Conservation (phyloP, 37 sponge, comb jelly and placozoan species). For the Ianthella basta region DNA sequence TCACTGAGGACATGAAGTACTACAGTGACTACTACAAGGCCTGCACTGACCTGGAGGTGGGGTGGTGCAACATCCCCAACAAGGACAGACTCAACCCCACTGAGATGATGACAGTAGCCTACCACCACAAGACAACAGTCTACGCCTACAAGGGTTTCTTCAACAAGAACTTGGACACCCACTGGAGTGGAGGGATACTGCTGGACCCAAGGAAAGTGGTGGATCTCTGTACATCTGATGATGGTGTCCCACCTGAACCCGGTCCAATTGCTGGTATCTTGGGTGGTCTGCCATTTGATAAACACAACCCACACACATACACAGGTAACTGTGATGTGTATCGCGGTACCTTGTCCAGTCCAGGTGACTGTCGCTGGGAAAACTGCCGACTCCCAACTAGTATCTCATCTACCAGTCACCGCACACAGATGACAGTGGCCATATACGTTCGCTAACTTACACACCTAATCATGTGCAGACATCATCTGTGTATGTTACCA, state of each 20-base stretch:
- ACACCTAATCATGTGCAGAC: too few relatives aligned
- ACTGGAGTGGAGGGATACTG: conserved; percentile 29
- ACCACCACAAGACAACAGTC: background rate
- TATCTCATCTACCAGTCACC: background rate
- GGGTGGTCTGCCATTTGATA: conserved; percentile 21
- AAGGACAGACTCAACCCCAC: conserved; percentile 14
- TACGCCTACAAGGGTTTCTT: conserved; percentile 31
- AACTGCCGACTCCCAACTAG: background rate
- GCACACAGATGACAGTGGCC: conserved; percentile 10
- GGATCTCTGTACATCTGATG: background rate
- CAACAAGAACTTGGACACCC: conserved; percentile 15
- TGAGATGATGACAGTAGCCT: conserved; percentile 23
- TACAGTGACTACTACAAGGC: conserved; percentile 2
- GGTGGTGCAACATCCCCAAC: conserved; percentile 36
- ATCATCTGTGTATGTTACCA: background rate
- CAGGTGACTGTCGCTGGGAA: background rate
- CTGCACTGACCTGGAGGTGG: conserved; percentile 8
- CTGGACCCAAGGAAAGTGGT: background rate
- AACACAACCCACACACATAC: background rate
- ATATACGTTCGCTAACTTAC: conserved; percentile 5
- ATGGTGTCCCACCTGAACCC: background rate
- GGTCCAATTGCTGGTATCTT: background rate
- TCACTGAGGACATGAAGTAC: conserved; percentile 14
- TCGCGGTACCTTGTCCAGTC: background rate
- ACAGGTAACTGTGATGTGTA: background rate